Base-by-base conservation (phyloP, 1,140 invertebrate genomes). In the Lasioglossum albipes region DNA sequence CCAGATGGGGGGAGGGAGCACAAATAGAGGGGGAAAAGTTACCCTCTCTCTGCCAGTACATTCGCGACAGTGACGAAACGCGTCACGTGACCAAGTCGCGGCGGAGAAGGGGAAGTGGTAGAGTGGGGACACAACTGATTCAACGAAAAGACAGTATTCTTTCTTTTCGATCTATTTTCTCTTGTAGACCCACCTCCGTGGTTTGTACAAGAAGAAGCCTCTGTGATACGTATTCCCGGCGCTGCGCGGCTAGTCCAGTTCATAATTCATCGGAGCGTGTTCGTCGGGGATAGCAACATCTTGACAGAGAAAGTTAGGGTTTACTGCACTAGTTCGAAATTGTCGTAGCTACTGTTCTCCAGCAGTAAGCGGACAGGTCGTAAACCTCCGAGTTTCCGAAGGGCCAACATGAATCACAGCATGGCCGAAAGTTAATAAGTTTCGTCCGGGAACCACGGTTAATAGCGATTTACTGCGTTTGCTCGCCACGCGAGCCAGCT, bases 371-470 rank as follows among this genome's bases (percentile, higher is more conserved):
- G 57, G 57, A 59, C 57, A 59, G 20, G 57, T 59, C 57, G 57
- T 59, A 59, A 59, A 59, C 57, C 57, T 59, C 20, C 18, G 57
- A 59, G 57, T 59, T 59, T 59, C 57, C 57, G 57, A 59, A 59
- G 57, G n/a, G 57, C 57, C 57, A n/a, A 59, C 57, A 59, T 59
- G 57, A 59, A 59, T 59, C 57, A 59, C 57, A n/a, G 57, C 57
- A 9, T 20, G 20, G 57, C 57, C 57, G 57, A 59, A 59, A 59
- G 57, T 59, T 59, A 59, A 59, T 59, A 59, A 59, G 57, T 59
- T 59, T 59, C 57, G 57, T 20, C 20, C 57, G 20, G 57, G 57
- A 20, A 6, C 20, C 57, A 59, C 57, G 57, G 57, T n/a, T 59
- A 59, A 59, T 59, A 59, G 57, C 57, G 57, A 59, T 59, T 59